Evolutionary conservation across 2,113 vertebrate species (phyloP), one percentile per base, ranked within the genome.

Genomic region (Lontra canadensis): DNA sequence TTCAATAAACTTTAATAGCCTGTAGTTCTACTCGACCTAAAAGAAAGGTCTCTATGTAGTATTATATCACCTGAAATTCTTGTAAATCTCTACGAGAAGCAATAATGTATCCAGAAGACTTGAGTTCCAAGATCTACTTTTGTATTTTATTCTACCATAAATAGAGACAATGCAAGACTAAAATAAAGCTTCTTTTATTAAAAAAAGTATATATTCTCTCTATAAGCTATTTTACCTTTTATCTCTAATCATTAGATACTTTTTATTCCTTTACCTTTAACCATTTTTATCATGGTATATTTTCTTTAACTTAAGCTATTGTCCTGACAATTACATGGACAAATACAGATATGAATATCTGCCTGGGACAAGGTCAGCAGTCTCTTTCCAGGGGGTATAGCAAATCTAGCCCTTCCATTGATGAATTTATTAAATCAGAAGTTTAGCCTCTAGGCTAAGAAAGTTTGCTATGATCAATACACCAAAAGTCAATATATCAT

Each of bases 241-340:
- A 84, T 93, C 8, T 69, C 20, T 59, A 15, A 21, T 55, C 26
- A 85, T n/a, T 84, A 59, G 63, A 59, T 80, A 52, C 13, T 90
- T 1, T 44, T 74, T 87, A 49, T 96, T 94, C 49, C 82, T 59
- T 96, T 83, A 76, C 7, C 11, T 96, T 63, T 88, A 74, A 17
- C 18, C 3, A 39, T 29, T 73, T 65, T 17, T 49, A 71, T 87
- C 59, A 82, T 3, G 74, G 1, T 73, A 31, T 80, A 90, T 85
- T 80, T 61, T 69, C 34, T 90, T 96, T 59, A 87, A 81, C 49
- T 39, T 78, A 78, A 86, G 25, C 18, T 57, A 13, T 55, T 31
- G 5, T 61, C 12, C 52, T 85, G 80, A 83, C 0, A 63, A 29
- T 78, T 78, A 65, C 57, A 31, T 65, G 17, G 39, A 61, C 21